Evolutionary conservation across 2,113 vertebrate species (phyloP).

Genomic region (Meles meles): DNA sequence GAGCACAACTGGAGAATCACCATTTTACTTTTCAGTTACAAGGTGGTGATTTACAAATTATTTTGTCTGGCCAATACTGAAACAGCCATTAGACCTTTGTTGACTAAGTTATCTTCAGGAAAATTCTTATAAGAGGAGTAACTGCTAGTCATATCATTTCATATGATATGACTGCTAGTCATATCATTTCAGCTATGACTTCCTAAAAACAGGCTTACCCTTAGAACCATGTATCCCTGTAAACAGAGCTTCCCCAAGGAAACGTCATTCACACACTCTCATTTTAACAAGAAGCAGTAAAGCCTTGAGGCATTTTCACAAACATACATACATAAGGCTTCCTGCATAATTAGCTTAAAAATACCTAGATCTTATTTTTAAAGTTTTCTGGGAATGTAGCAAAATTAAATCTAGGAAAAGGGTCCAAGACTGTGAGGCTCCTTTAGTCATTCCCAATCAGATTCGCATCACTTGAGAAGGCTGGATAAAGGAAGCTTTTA

Average conservation of each 20-base stretch:
- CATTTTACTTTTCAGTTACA: neutral
- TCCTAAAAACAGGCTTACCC: neutral
- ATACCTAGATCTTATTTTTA: neutral
- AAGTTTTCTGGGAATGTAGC: neutral
- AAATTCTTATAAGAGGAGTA: neutral
- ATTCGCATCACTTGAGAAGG: neutral
- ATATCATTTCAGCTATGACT: neutral
- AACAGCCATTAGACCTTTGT: neutral
- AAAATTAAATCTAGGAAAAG: conserved; percentile 25
- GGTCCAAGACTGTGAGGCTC: neutral
- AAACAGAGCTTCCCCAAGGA: neutral
- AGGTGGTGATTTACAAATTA: neutral
- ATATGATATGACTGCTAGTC: too few relatives aligned
- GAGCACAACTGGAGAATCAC: neutral
- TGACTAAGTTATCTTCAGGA: neutral
- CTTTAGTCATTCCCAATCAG: neutral
- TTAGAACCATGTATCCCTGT: neutral
- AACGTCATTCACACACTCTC: neutral
- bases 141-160: too few relatives aligned
- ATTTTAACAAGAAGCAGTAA: neutral
- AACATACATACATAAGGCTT: neutral
- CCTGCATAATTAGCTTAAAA: conserved; percentile 9
- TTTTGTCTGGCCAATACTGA: neutral
- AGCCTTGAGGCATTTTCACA: neutral
- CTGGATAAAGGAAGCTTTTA: neutral